A percentile compares a stretch with the other conserved stretches of the same genome.
These are phyloP conservation scores for Drosophila koepferae DNA, from an alignment of 2,888 invertebrate genomes.

Conservation along the genomic window DNA sequence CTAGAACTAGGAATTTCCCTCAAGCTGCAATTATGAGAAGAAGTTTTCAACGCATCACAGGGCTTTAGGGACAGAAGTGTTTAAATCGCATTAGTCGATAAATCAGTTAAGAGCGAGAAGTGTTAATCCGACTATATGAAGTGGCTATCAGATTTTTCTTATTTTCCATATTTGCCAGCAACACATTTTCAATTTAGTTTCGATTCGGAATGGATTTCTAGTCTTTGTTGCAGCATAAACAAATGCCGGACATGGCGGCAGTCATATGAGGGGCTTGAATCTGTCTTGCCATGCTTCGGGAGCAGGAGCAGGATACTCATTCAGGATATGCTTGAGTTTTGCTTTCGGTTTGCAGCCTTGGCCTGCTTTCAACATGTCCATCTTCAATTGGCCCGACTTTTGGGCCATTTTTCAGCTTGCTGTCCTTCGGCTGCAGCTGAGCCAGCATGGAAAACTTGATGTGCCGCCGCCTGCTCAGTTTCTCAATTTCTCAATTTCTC, in stretches of 20 bases:
- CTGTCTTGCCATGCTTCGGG: conserved; percentile 5
- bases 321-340: conserved; percentile 11
- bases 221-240: conserved; percentile 8
- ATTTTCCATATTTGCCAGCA: neutral
- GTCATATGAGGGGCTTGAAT: neutral
- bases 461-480: conserved; percentile 21
- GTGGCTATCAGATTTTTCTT: neutral
- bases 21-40: neutral
- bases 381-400: conserved; percentile 45
- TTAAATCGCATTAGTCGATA: conserved; percentile 1
- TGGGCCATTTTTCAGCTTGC: conserved; percentile 36
- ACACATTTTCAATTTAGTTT: neutral
- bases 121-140: neutral
- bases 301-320: conserved; percentile 21
- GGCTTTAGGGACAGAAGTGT: neutral
- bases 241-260: conserved; percentile 13
- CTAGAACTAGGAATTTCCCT: neutral
- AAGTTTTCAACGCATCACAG: neutral
- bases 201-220: neutral
- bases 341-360: conserved; percentile 43
- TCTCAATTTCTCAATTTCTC: conserved; percentile 34
- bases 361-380: conserved; percentile 52
- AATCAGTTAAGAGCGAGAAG: conserved; percentile 1
- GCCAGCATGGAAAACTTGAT: conserved; percentile 20
- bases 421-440: conserved; percentile 10